Base-by-base conservation (phyloP, 2,888 invertebrate species). In the Tetranychus piercei region DNA sequence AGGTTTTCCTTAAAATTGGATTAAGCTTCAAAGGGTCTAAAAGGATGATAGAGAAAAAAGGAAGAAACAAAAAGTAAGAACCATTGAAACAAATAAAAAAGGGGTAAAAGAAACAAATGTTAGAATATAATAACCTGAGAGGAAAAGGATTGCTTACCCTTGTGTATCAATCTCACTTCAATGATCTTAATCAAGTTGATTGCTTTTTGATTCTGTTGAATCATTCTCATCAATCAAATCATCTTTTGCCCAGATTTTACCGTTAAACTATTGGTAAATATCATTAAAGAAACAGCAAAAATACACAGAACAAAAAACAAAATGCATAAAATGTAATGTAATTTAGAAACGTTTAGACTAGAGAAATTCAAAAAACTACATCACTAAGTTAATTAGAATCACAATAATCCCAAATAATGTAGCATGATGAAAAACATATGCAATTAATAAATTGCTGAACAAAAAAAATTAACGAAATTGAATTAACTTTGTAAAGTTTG, bases 161-260 rank as follows among this genome's bases (percentile, higher is more conserved):
- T 55, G 55, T 55, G 55, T 15, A 55, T 55, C 55, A 55, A 55
- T 55, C 55, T 55, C 55, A 55, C 55, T 55, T 55, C 11, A 55
- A 55, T 55, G 55, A 55, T 55, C 55, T 55, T 55, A 55, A 55
- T 55, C 55, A 55, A 55, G 55, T 55, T 55, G 55, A 55, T 55
- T 55, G 55, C 55, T 55, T 55, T 55, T 55, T 15, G 55, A 55
- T 55, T 55, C 55, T 55, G 55, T 9, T 55, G 55, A 55, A 55
- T 15, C 55, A 55, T 55, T 15, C 55, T 55, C 55, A 55, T 55
- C 55, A 55, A 55, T 55, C 55, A 55, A 55, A 55, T 55, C 55
- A 55, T 15, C 55, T 15, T 55, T 55, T 55, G 55, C 55, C 55
- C 55, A 55, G 55, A 55, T 55, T 55, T 55, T 7, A 55, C 15